These are phyloP conservation scores for Diprion similis DNA, from an alignment of 1,140 invertebrate genomes.

Conservation along the genomic window DNA sequence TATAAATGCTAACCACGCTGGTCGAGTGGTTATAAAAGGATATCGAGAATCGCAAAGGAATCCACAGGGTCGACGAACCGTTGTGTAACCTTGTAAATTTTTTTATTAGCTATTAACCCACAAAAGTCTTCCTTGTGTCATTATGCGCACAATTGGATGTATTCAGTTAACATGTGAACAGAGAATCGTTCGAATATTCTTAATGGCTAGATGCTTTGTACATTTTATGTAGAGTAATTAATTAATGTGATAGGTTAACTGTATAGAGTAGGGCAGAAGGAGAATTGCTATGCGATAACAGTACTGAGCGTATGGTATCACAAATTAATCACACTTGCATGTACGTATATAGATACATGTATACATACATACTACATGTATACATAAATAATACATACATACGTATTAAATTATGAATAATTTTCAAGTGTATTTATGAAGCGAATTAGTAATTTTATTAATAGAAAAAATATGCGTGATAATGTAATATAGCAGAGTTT, in stretches of 20 bases:
- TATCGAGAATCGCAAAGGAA: neutral
- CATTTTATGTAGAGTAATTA: neutral
- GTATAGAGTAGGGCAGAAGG: neutral
- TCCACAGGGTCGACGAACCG: neutral
- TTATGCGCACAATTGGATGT: neutral
- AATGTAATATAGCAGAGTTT: conserved; percentile 3
- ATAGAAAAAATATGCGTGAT: neutral
- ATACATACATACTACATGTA: too few species aligned
- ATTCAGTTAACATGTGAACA: neutral
- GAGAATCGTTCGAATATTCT: neutral
- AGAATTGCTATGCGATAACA: neutral
- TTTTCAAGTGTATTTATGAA: neutral
- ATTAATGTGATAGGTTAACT: neutral
- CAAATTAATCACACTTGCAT: too few species aligned
- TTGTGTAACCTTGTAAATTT: neutral
- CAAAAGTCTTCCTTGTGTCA: neutral
- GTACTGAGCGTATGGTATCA: neutral
- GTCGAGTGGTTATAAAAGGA: conserved; percentile 4
- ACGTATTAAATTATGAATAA: neutral
- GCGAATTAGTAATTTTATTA: neutral
- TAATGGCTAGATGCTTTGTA: neutral
- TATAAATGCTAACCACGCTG: conserved; percentile 9
- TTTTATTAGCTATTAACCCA: neutral
- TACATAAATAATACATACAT: neutral
- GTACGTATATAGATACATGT: too few species aligned